Percentiles rank a stretch among this genome's conserved stretches.
Evolutionary conservation across 2,113 vertebrate species (phyloP).

Genomic region (Sturnira hondurensis): DNA sequence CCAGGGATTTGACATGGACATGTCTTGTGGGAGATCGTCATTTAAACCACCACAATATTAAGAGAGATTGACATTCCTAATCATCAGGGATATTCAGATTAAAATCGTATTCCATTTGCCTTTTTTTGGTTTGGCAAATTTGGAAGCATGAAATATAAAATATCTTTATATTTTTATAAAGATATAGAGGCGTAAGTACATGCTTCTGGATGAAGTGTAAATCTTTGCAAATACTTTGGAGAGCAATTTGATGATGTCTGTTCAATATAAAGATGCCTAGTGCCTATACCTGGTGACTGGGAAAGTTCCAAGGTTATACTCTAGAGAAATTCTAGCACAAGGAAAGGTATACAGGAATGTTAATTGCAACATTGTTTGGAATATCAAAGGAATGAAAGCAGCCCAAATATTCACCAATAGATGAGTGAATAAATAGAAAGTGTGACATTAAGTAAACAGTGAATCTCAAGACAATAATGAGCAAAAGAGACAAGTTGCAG

Average conservation of each 20-base stretch:
- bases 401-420: neutral
- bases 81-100: neutral
- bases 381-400: neutral
- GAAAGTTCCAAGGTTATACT: neutral
- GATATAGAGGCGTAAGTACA: neutral
- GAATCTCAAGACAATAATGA: neutral
- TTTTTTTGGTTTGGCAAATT: neutral
- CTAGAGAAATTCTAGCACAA: neutral
- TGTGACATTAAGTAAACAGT: neutral
- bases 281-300: neutral
- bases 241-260: neutral
- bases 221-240: neutral
- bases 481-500: neutral
- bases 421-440: neutral
- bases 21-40: neutral
- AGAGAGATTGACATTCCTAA: neutral
- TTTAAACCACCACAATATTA: neutral
- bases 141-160: neutral
- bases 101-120: neutral
- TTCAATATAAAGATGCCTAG: neutral
- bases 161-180: neutral
- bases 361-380: neutral
- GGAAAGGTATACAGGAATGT: neutral
- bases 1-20: neutral
- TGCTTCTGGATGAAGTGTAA: neutral